A percentile compares a stretch with the other conserved stretches of the same genome.
These are phyloP conservation scores for Bombus impatiens DNA, from an alignment of 1,140 invertebrate species.

Conservation along the genomic window DNA sequence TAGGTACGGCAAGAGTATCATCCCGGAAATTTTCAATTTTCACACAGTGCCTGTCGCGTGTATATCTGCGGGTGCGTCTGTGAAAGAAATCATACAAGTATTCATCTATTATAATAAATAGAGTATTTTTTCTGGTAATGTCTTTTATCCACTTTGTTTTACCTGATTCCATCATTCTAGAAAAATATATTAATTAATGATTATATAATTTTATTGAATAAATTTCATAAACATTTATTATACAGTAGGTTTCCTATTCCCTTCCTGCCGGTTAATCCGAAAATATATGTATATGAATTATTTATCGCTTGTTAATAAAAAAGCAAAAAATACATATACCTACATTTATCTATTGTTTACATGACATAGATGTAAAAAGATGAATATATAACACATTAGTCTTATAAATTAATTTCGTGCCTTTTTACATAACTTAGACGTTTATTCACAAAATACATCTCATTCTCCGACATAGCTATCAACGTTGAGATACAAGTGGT, in stretches of 20 bases:
- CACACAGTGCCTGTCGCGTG: neutral
- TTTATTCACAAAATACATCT: no score
- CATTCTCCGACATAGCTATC: neutral
- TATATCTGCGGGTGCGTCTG: neutral
- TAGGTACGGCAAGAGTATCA: neutral
- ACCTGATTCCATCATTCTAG: neutral
- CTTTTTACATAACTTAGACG: no score
- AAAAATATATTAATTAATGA: neutral
- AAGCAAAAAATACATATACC: neutral
- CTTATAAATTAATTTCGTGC: no score
- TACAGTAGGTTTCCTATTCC: no score
- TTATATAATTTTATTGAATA: no score
- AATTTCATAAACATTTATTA: no score
- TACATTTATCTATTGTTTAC: neutral
- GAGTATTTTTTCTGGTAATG: conserved; percentile 19
- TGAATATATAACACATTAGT: neutral
- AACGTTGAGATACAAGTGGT: neutral
- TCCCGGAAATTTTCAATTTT: neutral
- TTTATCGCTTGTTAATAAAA: neutral
- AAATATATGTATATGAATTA: neutral
- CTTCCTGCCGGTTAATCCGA: neutral
- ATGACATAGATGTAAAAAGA: neutral
- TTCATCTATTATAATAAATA: conserved; percentile 50
- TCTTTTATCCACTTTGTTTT: neutral
- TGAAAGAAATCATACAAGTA: conserved; percentile 4